These are phyloP conservation scores for Thalassoma bifasciatum DNA, from an alignment of 2,113 vertebrate species.

Conservation along the genomic window DNA sequence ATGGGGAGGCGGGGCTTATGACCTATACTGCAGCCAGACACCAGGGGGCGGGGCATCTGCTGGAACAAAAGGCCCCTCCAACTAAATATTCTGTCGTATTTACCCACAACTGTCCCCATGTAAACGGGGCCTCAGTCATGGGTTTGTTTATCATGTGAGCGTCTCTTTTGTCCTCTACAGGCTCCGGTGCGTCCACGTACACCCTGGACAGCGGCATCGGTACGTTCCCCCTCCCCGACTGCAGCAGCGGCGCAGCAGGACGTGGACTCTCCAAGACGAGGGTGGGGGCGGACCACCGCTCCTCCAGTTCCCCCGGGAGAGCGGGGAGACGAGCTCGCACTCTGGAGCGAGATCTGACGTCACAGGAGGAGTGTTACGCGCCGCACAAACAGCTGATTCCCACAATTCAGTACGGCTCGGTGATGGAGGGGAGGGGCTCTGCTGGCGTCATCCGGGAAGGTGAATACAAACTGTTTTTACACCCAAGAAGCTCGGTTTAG, in stretches of 20 bases:
- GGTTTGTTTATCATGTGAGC: neutral
- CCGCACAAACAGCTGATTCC: constrained; percentile 82
- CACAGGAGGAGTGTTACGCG: constrained; percentile 85
- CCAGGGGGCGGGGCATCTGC: too few species aligned
- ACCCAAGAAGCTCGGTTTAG: too few species aligned
- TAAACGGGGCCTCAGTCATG: too few species aligned
- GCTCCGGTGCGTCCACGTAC: constrained; percentile 91
- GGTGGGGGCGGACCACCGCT: constrained; percentile 83
- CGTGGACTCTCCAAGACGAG: constrained; percentile 88
- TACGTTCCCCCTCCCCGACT: constrained; percentile 94
- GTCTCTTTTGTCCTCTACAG: constrained; percentile 68
- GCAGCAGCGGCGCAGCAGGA: constrained; percentile 85
- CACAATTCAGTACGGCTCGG: constrained; percentile 73
- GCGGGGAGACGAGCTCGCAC: constrained; percentile 89
- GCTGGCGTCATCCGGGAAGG: constrained; percentile 71
- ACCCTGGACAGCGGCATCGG: constrained; percentile 97
- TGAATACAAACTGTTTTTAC: neutral
- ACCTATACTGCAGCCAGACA: too few species aligned
- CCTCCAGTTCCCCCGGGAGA: constrained; percentile 76
- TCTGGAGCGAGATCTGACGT: constrained; percentile 90
- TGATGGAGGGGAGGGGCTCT: constrained; percentile 71
- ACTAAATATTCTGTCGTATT: too few species aligned
- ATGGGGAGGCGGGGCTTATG: too few species aligned
- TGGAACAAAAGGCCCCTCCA: too few species aligned
- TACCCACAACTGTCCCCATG: too few species aligned